phyloP scores from a whole-genome alignment of 2,888 invertebrate genomes.

The Branchipolynoe longqiensis region DNA sequence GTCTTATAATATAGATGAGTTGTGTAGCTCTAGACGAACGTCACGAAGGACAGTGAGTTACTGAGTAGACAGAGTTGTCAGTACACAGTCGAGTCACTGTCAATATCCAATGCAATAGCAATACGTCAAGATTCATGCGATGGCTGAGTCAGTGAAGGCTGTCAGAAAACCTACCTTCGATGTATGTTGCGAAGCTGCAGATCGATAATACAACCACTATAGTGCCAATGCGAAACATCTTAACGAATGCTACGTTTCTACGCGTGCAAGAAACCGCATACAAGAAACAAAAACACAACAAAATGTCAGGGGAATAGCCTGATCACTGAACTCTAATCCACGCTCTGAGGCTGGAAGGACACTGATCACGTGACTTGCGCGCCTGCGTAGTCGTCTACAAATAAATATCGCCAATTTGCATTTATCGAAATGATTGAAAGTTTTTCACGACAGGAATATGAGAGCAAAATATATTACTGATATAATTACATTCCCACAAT shows the following conservation, averaged over 20 bases:
- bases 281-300: conserved; percentile 41
- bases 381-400: not conserved
- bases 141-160: conserved; percentile 12
- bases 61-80: too few relatives aligned
- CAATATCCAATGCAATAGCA: too few relatives aligned
- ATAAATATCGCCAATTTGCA: conserved; percentile 10
- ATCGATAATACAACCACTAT: conserved; percentile 50
- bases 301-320: conserved; percentile 26
- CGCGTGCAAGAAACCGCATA: conserved; percentile 40
- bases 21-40: too few relatives aligned
- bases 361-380: conserved; percentile 31
- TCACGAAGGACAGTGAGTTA: too few relatives aligned
- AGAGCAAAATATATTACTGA: not conserved
- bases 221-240: conserved; percentile 44
- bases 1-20: too few relatives aligned
- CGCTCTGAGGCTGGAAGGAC: conserved; percentile 20
- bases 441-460: not conserved
- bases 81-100: too few relatives aligned
- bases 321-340: conserved; percentile 2
- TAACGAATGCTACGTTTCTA: conserved; percentile 42
- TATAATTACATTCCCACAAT: not conserved
- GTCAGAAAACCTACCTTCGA: conserved; percentile 42
- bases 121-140: not conserved
- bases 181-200: conserved; percentile 41
- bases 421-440: not conserved